Evolutionary conservation across 2,888 invertebrate genomes (phyloP).

Genomic region (Venustoraphidia nigricollis): DNA sequence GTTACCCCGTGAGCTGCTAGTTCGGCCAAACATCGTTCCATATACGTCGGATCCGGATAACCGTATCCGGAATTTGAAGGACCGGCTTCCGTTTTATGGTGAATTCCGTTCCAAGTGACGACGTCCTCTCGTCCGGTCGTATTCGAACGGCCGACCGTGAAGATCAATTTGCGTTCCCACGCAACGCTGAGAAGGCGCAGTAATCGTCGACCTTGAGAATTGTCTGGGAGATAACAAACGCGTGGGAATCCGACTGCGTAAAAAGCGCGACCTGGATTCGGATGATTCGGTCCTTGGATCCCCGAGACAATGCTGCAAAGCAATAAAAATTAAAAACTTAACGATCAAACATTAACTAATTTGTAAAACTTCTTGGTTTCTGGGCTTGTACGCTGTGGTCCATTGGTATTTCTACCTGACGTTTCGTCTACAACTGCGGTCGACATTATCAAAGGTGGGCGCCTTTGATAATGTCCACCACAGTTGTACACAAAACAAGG

Average conservation of each 20-base stretch:
- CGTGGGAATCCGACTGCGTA: slow-evolving; percentile 80
- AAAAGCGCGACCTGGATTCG: slow-evolving; percentile 69
- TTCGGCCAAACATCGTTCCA: slow-evolving; percentile 46
- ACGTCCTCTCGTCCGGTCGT: slow-evolving; percentile 86
- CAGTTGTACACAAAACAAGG: too few species aligned
- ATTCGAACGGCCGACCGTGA: slow-evolving; percentile 72
- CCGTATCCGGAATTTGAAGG: slow-evolving; percentile 38
- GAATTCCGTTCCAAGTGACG: slow-evolving; percentile 82
- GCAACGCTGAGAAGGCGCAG: slow-evolving; percentile 60
- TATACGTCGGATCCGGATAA: slow-evolving; percentile 63
- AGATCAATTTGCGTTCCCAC: slow-evolving; percentile 70
- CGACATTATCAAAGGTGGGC: too few species aligned
- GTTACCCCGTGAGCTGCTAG: slow-evolving; percentile 39
- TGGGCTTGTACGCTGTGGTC: too few species aligned
- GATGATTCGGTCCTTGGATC: slow-evolving; percentile 64
- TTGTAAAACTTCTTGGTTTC: too few species aligned
- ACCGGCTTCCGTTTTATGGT: slow-evolving; percentile 67
- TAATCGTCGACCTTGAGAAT: slow-evolving; percentile 61
- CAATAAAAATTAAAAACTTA: too few species aligned
- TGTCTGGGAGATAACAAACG: slow-evolving; percentile 72
- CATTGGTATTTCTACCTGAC: too few species aligned
- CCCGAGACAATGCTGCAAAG: slow-evolving; percentile 66
- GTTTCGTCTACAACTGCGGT: too few species aligned
- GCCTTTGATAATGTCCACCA: too few species aligned
- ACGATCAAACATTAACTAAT: too few species aligned